phyloP scores from a whole-genome alignment of 1,140 invertebrate species.

The Musca domestica region DNA sequence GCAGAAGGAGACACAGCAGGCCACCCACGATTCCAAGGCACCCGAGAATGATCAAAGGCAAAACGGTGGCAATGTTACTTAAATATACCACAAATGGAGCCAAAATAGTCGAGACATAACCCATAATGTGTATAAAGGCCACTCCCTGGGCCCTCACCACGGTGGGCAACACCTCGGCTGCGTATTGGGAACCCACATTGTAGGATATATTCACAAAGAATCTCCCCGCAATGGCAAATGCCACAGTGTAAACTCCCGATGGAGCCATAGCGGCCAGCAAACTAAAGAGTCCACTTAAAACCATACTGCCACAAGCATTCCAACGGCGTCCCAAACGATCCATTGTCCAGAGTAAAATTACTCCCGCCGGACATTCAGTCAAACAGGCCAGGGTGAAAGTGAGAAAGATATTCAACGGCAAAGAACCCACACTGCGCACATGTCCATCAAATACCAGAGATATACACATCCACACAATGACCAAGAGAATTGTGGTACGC shows the following conservation, averaged over 20 bases:
- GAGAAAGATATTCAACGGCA: slow-evolving; percentile 76
- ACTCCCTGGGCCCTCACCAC: slow-evolving; percentile 82
- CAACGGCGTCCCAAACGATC: slow-evolving; percentile 81
- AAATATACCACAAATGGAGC: slow-evolving; percentile 81
- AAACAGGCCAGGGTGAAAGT: slow-evolving; percentile 81
- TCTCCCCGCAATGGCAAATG: slow-evolving; percentile 73
- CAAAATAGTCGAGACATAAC: slow-evolving; percentile 77
- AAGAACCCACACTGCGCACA: slow-evolving; percentile 76
- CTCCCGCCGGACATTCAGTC: slow-evolving; percentile 72
- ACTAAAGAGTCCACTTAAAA: slow-evolving; percentile 76
- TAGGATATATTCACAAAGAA: slow-evolving; percentile 85
- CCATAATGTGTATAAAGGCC: slow-evolving; percentile 82
- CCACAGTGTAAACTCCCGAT: slow-evolving; percentile 62
- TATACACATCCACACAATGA: slow-evolving; percentile 82
- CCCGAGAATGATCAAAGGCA: slow-evolving; percentile 75
- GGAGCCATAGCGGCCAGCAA: slow-evolving; percentile 68
- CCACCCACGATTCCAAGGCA: slow-evolving; percentile 70
- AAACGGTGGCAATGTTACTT: slow-evolving; percentile 63
- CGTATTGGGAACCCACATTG: slow-evolving; percentile 86
- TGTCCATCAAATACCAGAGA: slow-evolving; percentile 84
- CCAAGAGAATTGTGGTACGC: slow-evolving; percentile 69
- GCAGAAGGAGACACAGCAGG: slow-evolving; percentile 69
- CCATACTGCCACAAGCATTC: slow-evolving; percentile 76
- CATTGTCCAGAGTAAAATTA: slow-evolving; percentile 73
- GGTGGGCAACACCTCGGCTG: slow-evolving; percentile 81